Percentiles rank a stretch among this genome's conserved stretches.
Evolutionary conservation across 2,797 vertebrate genomes (phyloP).

Genomic region (Uromys caudimaculatus): DNA sequence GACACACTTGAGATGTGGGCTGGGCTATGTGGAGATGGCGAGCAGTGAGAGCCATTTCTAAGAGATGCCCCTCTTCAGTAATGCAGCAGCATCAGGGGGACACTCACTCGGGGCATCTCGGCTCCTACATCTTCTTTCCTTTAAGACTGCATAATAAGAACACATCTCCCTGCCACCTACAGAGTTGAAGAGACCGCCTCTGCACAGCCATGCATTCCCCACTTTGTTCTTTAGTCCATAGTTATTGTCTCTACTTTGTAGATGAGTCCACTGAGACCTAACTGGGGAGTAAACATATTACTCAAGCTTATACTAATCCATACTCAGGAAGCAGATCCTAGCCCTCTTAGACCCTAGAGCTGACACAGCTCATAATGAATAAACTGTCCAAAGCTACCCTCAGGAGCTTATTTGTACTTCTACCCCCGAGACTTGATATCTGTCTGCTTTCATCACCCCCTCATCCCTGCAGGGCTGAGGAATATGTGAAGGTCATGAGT

Average conservation of each 20-base stretch:
- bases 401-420: not conserved
- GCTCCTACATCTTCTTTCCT: not conserved
- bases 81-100: not conserved
- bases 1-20: not conserved
- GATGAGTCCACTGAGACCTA: slow-evolving; percentile 42
- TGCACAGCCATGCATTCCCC: not conserved
- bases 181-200: not conserved
- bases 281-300: not conserved
- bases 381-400: not conserved
- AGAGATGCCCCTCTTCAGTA: not conserved
- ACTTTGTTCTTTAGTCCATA: slow-evolving; percentile 23
- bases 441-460: not conserved
- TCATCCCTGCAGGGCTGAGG: not conserved
- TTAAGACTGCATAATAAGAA: not conserved
- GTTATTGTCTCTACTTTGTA: slow-evolving; percentile 31
- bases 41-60: not conserved
- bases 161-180: not conserved
- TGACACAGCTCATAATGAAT: not conserved
- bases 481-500: not conserved
- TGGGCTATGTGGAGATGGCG: not conserved
- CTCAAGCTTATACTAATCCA: not conserved
- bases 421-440: not conserved
- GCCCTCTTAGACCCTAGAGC: not conserved
- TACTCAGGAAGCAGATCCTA: not conserved
- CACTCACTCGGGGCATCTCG: not conserved